phyloP scores from a whole-genome alignment of 2,888 invertebrate species.

The Agonopterix subpropinquella region DNA sequence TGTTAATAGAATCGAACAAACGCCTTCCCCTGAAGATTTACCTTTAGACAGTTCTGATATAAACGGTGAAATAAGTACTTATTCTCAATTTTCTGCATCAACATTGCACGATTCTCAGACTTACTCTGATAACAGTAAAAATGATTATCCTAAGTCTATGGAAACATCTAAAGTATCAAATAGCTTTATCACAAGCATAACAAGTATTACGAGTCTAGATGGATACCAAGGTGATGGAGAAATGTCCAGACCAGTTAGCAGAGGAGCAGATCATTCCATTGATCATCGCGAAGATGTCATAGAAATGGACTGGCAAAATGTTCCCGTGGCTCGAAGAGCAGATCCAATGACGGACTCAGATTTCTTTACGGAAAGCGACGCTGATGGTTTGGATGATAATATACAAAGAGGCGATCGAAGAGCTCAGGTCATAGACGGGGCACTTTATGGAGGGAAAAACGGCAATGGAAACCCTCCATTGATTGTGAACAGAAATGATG shows the following conservation, averaged over 20 bases:
- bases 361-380: slow-evolving; percentile 93
- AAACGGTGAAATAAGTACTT: slow-evolving; percentile 74
- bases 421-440: slow-evolving; percentile 92
- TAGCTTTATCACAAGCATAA: slow-evolving; percentile 90
- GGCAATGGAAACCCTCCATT: slow-evolving; percentile 71
- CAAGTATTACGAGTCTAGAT: slow-evolving; percentile 94
- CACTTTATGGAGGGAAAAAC: slow-evolving; percentile 86
- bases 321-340: slow-evolving; percentile 80
- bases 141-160: slow-evolving; percentile 77
- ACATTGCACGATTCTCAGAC: slow-evolving; percentile 73
- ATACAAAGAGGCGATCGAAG: slow-evolving; percentile 82
- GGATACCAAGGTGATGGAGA: slow-evolving; percentile 96
- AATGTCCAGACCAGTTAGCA: slow-evolving; percentile 90
- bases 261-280: slow-evolving; percentile 85
- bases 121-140: slow-evolving; percentile 71
- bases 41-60: slow-evolving; percentile 85
- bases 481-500: slow-evolving; percentile 78
- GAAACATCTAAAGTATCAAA: slow-evolving; percentile 80
- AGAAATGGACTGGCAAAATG: slow-evolving; percentile 75
- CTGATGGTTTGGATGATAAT: slow-evolving; percentile 87
- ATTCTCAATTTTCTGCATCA: slow-evolving; percentile 67
- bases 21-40: slow-evolving; percentile 90
- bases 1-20: slow-evolving; percentile 80
- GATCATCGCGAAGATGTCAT: slow-evolving; percentile 69
- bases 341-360: slow-evolving; percentile 95